phyloP scores from a whole-genome alignment of 2,888 invertebrate species.

The Trichogramma dendrolimi region DNA sequence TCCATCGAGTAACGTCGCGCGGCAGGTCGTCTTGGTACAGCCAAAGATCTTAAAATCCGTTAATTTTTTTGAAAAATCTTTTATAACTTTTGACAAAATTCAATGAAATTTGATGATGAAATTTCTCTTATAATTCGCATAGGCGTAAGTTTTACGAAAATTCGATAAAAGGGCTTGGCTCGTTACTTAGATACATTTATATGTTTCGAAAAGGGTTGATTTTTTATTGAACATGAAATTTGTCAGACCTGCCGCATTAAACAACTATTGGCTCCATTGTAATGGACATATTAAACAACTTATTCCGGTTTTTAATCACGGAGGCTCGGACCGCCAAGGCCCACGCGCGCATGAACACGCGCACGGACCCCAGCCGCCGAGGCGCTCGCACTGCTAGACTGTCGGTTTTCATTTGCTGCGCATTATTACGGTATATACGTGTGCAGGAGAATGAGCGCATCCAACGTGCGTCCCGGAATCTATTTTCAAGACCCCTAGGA shows the following conservation, averaged over 20 bases:
- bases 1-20: slow-evolving; percentile 38
- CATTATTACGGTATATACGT: slow-evolving; percentile 48
- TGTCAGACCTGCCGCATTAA: slow-evolving; percentile 43
- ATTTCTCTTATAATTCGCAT: not conserved
- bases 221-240: slow-evolving; percentile 7
- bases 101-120: not conserved
- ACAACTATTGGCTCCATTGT: slow-evolving; percentile 49
- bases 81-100: slow-evolving; percentile 10
- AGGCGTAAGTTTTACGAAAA: not conserved
- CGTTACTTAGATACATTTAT: too few species aligned
- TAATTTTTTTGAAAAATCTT: not conserved
- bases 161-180: slow-evolving; percentile 13
- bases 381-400: slow-evolving; percentile 54
- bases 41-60: not conserved
- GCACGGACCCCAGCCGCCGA: slow-evolving; percentile 41
- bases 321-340: slow-evolving; percentile 47
- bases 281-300: slow-evolving; percentile 53
- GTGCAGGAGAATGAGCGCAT: slow-evolving; percentile 41
- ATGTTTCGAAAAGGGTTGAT: too few species aligned
- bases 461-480: not conserved
- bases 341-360: slow-evolving; percentile 48
- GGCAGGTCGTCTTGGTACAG: slow-evolving; percentile 33
- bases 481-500: not conserved
- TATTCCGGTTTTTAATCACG: slow-evolving; percentile 54
- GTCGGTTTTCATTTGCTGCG: slow-evolving; percentile 53